Percentiles rank a stretch among this genome's conserved stretches.
These are phyloP conservation scores for Drosophila littoralis DNA, from an alignment of 1,140 invertebrate genomes.

Conservation along the genomic window DNA sequence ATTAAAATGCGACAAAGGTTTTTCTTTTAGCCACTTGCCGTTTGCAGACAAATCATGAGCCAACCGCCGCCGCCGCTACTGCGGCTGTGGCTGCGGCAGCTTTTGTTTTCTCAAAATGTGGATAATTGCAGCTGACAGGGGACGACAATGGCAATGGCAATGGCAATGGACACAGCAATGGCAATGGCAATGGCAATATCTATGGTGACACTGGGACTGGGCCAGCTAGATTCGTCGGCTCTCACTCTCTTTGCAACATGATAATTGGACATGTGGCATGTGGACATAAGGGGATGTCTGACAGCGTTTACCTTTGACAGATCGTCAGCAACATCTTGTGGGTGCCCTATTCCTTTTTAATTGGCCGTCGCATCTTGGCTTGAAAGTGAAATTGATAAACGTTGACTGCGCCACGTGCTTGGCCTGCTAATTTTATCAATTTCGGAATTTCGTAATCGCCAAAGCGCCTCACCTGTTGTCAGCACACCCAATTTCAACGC, in stretches of 20 bases:
- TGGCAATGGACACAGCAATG: slow-evolving; percentile 7
- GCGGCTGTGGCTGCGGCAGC: slow-evolving; percentile 31
- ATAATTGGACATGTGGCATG: slow-evolving; percentile 74
- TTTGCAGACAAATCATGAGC: slow-evolving; percentile 68
- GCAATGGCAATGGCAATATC: not conserved
- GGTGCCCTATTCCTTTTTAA: slow-evolving; percentile 73
- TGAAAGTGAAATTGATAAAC: slow-evolving; percentile 74
- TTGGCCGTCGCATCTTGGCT: slow-evolving; percentile 47
- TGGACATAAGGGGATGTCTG: slow-evolving; percentile 47
- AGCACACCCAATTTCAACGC: slow-evolving; percentile 26
- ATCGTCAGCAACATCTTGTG: slow-evolving; percentile 39
- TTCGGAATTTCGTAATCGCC: slow-evolving; percentile 36
- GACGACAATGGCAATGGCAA: slow-evolving; percentile 32
- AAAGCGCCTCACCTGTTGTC: not conserved
- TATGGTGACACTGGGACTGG: slow-evolving; percentile 49
- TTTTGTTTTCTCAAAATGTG: slow-evolving; percentile 66
- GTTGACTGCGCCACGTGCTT: slow-evolving; percentile 23
- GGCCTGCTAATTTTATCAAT: slow-evolving; percentile 29
- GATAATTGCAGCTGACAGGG: slow-evolving; percentile 72
- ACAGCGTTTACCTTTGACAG: slow-evolving; percentile 46
- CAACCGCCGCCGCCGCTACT: slow-evolving; percentile 22
- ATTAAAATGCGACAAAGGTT: slow-evolving; percentile 78
- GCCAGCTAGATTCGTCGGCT: slow-evolving; percentile 40
- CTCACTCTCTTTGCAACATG: slow-evolving; percentile 77
- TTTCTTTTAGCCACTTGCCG: slow-evolving; percentile 48